Evolutionary conservation across 2,888 invertebrate species (phyloP).

Genomic region (Cheilosia grossa): DNA sequence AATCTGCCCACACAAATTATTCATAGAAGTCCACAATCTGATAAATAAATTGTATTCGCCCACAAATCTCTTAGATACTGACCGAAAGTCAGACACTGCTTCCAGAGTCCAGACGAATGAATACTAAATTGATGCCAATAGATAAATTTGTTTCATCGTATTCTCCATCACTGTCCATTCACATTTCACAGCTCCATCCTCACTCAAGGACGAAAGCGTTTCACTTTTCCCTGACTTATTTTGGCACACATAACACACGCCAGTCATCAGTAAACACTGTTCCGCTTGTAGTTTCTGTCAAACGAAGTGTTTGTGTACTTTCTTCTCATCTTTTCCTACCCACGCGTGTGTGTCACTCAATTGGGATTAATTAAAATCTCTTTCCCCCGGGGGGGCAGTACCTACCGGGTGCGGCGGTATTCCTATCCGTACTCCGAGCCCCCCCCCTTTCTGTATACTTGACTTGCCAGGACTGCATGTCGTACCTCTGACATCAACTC

Average conservation of each 20-base stretch:
- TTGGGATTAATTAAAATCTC: constrained; percentile 62
- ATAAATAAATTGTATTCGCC: neutral
- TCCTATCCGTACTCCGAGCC: neutral
- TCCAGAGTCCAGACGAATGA: neutral
- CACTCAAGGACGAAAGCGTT: neutral
- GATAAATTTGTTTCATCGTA: neutral
- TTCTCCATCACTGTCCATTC: neutral
- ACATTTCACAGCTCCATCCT: neutral
- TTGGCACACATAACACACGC: neutral
- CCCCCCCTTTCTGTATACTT: neutral
- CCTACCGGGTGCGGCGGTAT: constrained; percentile 22
- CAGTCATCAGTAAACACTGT: constrained; percentile 1
- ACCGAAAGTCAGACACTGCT: neutral
- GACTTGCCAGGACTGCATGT: constrained; percentile 3
- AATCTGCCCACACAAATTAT: neutral
- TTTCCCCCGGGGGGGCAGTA: constrained; percentile 17
- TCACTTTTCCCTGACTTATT: neutral
- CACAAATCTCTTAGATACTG: neutral
- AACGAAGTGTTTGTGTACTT: neutral
- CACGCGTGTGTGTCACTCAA: constrained; percentile 48
- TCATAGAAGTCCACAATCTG: neutral
- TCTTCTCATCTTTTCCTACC: neutral
- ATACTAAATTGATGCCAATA: neutral
- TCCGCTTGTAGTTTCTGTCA: constrained; percentile 6
- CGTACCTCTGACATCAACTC: constrained; percentile 31